Base-by-base conservation (phyloP, 2,888 invertebrate genomes). In the Dioctria rufipes region DNA sequence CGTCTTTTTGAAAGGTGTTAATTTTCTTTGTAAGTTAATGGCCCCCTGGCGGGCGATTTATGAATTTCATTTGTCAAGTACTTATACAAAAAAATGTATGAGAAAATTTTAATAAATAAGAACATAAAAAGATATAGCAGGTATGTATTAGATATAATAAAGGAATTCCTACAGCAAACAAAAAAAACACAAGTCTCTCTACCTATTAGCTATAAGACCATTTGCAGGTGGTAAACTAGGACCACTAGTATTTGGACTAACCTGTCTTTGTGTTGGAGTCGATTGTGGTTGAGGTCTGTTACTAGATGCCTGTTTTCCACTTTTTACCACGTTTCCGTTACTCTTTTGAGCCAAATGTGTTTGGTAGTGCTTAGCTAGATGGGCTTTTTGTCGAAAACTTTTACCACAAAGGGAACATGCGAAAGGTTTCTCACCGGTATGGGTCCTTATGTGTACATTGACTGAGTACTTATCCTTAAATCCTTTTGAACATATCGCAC, bases 351-450 rank as follows among this genome's bases (percentile, higher is more conserved):
- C 95, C 87, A 96, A 94, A 89, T 97, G 97, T 82, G 96, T 97
- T 90, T 96, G 96, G 87, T 96, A 96, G 90, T 97, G 96, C 88
- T 97, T 97, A 82, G 96, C 96, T 85, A 97, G 91, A 86, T 97
- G 96, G 0, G 96, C 96, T 87, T 97, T 97, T 88, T 97, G 96
- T 71, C 96, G 92, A 90, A 97, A 97, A 86, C 95, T 95, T 89
- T 96, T 97, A 83, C 96, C 96, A 88, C 99, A 99, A 80, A 98
- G 92, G 25, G 95, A 94, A 88, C 99, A 99, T 51, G 95, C 93
- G 89, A 99, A 99, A 0, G 99, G 98, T 87, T 99, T 98, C 89
- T 99, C 98, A 0, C 98, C 98, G 0, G 98, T 98, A 88, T 99
- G 99, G 42, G 98, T 98, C 85, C 98, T 92, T 85, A 98, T 96